Base-by-base conservation (phyloP, 2,113 vertebrate species). In the Sinocyclocheilus rhinocerous region DNA sequence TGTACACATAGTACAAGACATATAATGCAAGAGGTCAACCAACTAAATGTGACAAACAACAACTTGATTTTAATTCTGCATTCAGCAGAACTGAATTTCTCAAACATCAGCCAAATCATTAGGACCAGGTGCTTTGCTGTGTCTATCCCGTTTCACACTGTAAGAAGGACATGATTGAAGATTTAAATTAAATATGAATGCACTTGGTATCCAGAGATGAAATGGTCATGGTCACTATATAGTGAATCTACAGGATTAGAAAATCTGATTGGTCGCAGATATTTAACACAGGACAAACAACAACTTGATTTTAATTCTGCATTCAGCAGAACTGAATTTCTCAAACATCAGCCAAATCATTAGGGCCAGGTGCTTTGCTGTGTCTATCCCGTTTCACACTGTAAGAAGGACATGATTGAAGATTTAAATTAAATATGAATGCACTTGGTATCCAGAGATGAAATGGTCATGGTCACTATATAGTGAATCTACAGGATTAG, bases 321-420 rank as follows among this genome's bases (percentile, higher is more conserved):
- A 18, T 20, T 59, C 7, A 65, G 63, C 63, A 65, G 24, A 26
- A 24, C 42, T 45, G 72, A 75, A 57, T 78, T 36, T 16, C 48
- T 4, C 42, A 42, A 42, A 42, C 42, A 42, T 42, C 42, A 42
- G 42, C 50, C 26, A 78, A 48, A 29, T 81, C 65, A 86, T 81
- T 73, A 55, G 33, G 36, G 78, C 84, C 89, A 93, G 87, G 88
- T 83, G 76, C 63, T 59, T 52, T 80, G 84, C 87, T 84, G 81
- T 87, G 86, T 85, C 89, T 92, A 92, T 92, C 90, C 87, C 77
- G 87, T 92, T 92, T 92, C 88, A 89, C 90, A 92, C 87, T 84
- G 80, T 87, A 83, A 86, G 82, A 89, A 78, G 45, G 84, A 89
- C 83, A 88, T 89, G 89, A 89, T 89, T 90, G 87, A 85, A 88